Base-by-base conservation (phyloP, 2,113 vertebrate genomes). In the Colius striatus region DNA sequence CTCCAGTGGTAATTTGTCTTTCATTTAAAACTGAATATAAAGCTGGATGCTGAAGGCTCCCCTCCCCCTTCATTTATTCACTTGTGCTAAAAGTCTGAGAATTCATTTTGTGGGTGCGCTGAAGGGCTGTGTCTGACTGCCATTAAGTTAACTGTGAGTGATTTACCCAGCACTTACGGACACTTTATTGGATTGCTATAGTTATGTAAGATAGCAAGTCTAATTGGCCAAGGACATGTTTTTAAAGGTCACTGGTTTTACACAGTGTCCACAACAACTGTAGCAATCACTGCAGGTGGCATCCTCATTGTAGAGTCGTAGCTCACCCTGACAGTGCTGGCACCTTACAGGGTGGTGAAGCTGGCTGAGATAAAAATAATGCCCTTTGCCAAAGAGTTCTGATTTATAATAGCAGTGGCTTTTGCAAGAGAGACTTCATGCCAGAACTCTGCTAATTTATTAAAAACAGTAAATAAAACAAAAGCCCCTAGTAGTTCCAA, bases 201-300 rank as follows among this genome's bases (percentile, higher is more conserved):
- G 76, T 95, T 85, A 78, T 27, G 27, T 41, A 55, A 75, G 83
- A 54, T 41, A 82, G 61, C 36, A 78, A 41, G 61, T 94, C 85
- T 87, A 70, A 96, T 87, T 75, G 89, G 27, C 74, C 87, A 87
- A 95, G 67, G 78, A 89, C 84, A 84, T 30, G 29, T 84, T 91
- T 94, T 93, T 94, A 96, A 96, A 93, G 90, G 75, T 95, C 34
- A 7, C 82, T 87, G 72, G 38, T 82, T 94, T 82, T 94, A 81
- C 85, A 47, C 47, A 55, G 73, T 88, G 58, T 91, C 91, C 93
- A 88, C 75, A 95, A 74, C 65, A 90, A 81, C 36, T 66, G 50
- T 45, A 91, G 51, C 67, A 84, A 83, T 96, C 71, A 63, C 48
- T 88, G 81, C 85, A 97, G 83, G 84, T 89, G 57, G 80, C 78